Evolutionary conservation across 2,888 invertebrate genomes (phyloP).

Genomic region (Papilio gigon): DNA sequence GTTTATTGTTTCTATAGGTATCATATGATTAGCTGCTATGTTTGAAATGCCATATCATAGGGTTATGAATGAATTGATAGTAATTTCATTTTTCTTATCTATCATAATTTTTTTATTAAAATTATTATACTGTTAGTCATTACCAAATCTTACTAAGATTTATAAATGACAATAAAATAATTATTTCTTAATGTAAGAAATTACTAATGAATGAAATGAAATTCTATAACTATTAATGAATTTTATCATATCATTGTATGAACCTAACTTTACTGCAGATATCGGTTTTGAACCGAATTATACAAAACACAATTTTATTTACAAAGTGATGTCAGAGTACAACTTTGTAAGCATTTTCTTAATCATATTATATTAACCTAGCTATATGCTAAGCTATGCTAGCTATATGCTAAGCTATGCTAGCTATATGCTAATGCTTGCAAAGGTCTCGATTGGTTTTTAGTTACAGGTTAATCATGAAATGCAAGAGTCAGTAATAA

Average conservation of each 20-base stretch:
- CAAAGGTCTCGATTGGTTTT: too few relatives aligned
- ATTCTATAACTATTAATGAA: background rate
- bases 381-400: too few relatives aligned
- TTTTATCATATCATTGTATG: background rate
- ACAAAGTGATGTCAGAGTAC: too few relatives aligned
- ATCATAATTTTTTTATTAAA: background rate
- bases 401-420: too few relatives aligned
- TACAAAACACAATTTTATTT: background rate
- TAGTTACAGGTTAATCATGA: too few relatives aligned
- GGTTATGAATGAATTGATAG: slow-evolving; percentile 5
- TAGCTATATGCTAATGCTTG: too few relatives aligned
- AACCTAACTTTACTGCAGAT: background rate
- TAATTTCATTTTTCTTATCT: background rate
- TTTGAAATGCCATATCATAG: slow-evolving; percentile 23
- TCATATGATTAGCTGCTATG: slow-evolving; percentile 27
- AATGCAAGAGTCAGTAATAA: too few relatives aligned
- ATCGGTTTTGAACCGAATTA: too few relatives aligned
- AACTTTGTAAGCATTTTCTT: too few relatives aligned
- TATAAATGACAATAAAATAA: background rate
- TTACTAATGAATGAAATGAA: background rate
- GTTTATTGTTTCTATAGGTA: slow-evolving; percentile 32
- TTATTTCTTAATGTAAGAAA: background rate
- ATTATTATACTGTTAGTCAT: background rate
- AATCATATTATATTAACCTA: too few relatives aligned
- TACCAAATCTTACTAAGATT: background rate